These are phyloP conservation scores for Istiophorus platypterus DNA, from an alignment of 2,113 vertebrate species.

Conservation along the genomic window DNA sequence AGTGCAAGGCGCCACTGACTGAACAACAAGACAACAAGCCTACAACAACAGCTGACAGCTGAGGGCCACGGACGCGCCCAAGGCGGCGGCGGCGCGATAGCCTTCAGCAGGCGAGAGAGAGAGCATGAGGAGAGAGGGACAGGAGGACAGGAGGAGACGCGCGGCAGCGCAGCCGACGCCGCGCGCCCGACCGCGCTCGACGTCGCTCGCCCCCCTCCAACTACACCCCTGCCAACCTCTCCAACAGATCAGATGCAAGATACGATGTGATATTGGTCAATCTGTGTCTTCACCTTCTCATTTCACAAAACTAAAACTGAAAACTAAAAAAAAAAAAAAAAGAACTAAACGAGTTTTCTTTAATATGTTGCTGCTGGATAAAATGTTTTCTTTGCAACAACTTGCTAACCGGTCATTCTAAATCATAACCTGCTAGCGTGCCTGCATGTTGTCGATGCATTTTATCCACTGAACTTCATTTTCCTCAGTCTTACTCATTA, in stretches of 20 bases:
- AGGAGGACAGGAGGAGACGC: no score
- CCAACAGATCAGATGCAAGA: conserved; percentile 10
- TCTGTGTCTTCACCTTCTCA: no score
- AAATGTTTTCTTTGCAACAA: neutral
- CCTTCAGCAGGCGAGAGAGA: no score
- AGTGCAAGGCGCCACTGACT: conserved; percentile 93
- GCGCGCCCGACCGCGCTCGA: no score
- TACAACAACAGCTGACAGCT: conserved; percentile 91
- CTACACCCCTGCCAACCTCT: neutral
- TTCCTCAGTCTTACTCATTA: neutral
- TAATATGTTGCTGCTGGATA: neutral
- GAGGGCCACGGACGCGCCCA: conserved; percentile 93
- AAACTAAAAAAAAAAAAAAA: no score
- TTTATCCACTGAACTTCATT: neutral
- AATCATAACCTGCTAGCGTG: no score
- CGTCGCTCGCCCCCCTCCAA: neutral
- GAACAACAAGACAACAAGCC: conserved; percentile 94
- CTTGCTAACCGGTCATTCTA: neutral
- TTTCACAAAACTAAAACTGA: neutral
- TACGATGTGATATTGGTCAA: no score
- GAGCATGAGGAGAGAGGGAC: no score
- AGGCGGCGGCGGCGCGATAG: conserved; percentile 90
- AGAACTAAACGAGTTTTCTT: no score
- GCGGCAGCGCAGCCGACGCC: no score
- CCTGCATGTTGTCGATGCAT: neutral